Evolutionary conservation across 2,888 invertebrate genomes (phyloP).

Genomic region (Pedicia rivosa): DNA sequence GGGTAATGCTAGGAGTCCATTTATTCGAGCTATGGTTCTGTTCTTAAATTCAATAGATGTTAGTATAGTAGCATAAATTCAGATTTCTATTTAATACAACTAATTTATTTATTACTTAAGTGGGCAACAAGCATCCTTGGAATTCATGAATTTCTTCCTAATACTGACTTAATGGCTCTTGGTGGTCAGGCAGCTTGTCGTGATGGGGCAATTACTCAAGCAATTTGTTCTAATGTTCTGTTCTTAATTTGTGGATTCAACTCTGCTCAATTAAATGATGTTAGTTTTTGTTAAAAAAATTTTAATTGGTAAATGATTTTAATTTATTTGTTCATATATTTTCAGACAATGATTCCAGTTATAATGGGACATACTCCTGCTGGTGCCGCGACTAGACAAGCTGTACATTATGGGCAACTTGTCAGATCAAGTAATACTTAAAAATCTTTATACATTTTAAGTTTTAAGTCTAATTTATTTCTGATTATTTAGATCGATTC

Average conservation of each 20-base stretch:
- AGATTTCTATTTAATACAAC: no score
- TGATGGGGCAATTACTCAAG: constrained; percentile 33
- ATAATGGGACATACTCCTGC: constrained; percentile 31
- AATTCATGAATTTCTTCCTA: no score
- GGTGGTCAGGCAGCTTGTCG: constrained; percentile 32
- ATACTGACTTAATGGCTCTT: no score
- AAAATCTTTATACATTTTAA: no score
- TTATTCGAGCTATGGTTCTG: constrained; percentile 25
- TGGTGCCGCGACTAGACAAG: constrained; percentile 29
- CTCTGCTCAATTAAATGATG: constrained; percentile 39
- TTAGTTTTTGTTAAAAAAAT: constrained; percentile 19
- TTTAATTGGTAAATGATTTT: background rate
- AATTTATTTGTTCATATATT: constrained; percentile 10
- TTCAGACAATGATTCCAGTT: constrained; percentile 31
- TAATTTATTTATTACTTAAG: no score
- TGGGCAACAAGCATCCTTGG: no score
- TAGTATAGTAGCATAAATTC: background rate
- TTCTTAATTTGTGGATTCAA: constrained; percentile 45
- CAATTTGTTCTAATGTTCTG: constrained; percentile 40
- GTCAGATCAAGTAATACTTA: constrained; percentile 28
- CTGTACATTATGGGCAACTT: constrained; percentile 31
- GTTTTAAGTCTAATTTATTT: no score
- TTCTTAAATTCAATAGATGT: constrained; percentile 7
- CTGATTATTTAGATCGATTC: no score
- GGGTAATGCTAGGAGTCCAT: constrained; percentile 30